Conservation (phyloP, 1,140 invertebrate species). For the Pemphigus obesinymphae region DNA sequence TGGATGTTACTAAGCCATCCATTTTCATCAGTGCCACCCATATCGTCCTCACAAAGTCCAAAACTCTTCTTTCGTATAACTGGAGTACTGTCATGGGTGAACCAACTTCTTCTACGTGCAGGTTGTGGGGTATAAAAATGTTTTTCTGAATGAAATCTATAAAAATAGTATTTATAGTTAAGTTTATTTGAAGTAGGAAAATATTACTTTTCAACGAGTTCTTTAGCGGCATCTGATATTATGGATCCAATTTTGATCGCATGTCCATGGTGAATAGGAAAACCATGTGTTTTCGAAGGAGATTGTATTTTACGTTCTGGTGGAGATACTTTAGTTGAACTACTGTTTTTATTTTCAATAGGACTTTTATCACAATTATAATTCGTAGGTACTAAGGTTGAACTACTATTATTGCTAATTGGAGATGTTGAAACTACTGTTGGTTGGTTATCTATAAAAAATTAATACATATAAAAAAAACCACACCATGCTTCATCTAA, state of each 20-base stretch:
- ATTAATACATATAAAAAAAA: not conserved
- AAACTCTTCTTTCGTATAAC: constrained; percentile 31
- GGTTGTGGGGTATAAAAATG: constrained; percentile 27
- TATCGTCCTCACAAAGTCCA: constrained; percentile 5
- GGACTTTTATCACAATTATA: constrained; percentile 8
- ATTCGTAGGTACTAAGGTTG: constrained; percentile 19
- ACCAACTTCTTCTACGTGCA: constrained; percentile 22
- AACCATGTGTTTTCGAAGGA: constrained; percentile 19
- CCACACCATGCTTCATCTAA: constrained; percentile 31
- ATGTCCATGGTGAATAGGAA: constrained; percentile 29
- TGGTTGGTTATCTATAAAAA: constrained; percentile 28
- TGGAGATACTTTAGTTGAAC: not conserved
- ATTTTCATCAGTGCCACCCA: constrained; percentile 17
- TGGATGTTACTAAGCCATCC: constrained; percentile 23
- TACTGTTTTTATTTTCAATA: not conserved
- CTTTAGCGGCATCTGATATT: constrained; percentile 30
- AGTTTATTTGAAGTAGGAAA: not conserved
- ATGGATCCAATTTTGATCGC: constrained; percentile 26
- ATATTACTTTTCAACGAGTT: constrained; percentile 34
- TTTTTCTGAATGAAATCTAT: constrained; percentile 29
- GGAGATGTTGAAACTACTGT: constrained; percentile 22
- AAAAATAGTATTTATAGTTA: not conserved
- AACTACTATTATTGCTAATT: constrained; percentile 33
- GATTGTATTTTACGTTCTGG: constrained; percentile 36
- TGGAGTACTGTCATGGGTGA: constrained; percentile 15